These are phyloP conservation scores for Zaprionus inermis DNA, from an alignment of 1,140 invertebrate species.

Conservation along the genomic window DNA sequence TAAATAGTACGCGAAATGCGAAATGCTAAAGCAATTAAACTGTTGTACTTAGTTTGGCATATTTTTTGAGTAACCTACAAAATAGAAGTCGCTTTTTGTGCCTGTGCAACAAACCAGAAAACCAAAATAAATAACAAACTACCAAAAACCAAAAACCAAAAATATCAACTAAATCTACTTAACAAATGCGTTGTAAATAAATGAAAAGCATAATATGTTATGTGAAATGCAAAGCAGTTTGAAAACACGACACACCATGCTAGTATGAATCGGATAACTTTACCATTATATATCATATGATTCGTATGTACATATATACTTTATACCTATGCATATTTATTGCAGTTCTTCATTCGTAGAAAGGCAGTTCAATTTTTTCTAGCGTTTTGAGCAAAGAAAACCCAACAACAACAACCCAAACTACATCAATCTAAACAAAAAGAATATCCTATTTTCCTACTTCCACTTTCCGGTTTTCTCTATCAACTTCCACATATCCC, in stretches of 20 bases:
- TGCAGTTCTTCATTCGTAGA: conserved; percentile 34
- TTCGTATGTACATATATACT: conserved; percentile 8
- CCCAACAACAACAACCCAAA: conserved; percentile 3
- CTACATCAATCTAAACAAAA: conserved; percentile 6
- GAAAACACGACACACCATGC: background rate
- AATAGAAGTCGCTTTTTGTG: conserved; percentile 8
- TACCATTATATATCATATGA: conserved; percentile 8
- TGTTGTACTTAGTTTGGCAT: conserved; percentile 28
- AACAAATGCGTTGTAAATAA: conserved; percentile 31
- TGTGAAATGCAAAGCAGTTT: conserved; percentile 5
- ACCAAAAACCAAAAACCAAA: conserved; percentile 16
- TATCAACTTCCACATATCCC: conserved; percentile 10
- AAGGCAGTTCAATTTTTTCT: conserved; percentile 35
- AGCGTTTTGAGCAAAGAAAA: conserved; percentile 35
- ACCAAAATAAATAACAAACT: conserved; percentile 18
- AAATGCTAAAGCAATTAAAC: conserved; percentile 6
- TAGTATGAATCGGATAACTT: background rate
- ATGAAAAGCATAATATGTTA: conserved; percentile 32
- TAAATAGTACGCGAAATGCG: conserved; percentile 44
- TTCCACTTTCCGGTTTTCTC: conserved; percentile 20
- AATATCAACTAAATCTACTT: conserved; percentile 15
- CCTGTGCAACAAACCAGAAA: conserved; percentile 7
- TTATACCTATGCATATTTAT: conserved; percentile 19
- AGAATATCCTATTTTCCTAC: conserved; percentile 10
- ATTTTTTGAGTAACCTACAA: conserved; percentile 25